Percentiles rank a stretch among this genome's conserved stretches.
Conservation (phyloP, 2,888 invertebrate genomes). For the Papilio protenor region DNA sequence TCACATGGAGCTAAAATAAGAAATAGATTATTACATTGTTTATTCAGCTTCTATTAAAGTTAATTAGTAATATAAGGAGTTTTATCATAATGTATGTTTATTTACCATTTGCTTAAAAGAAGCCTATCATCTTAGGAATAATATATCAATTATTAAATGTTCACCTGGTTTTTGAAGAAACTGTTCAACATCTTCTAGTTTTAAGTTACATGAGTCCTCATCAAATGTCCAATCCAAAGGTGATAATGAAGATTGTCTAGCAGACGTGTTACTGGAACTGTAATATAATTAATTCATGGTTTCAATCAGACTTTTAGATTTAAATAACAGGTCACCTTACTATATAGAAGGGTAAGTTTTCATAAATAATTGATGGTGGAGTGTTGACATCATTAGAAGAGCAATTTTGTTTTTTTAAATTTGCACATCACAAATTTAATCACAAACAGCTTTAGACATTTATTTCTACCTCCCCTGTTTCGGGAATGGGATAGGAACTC, state of each 20-base stretch:
- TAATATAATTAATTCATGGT: not conserved
- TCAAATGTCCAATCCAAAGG: constrained; percentile 72
- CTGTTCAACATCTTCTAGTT: constrained; percentile 75
- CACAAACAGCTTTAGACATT: no score
- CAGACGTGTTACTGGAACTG: constrained; percentile 61
- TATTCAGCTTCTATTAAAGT: not conserved
- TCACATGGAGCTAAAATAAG: constrained; percentile 52
- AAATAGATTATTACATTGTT: not conserved
- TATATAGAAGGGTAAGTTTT: not conserved
- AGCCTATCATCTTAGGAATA: no score
- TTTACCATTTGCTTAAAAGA: no score
- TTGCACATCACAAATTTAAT: not conserved
- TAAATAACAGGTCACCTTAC: not conserved
- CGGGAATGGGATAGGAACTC: no score
- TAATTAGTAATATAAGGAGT: no score
- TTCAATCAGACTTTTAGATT: not conserved
- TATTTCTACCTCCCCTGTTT: no score
- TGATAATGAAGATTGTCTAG: constrained; percentile 69
- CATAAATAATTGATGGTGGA: no score
- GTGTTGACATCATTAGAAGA: no score
- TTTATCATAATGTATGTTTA: no score
- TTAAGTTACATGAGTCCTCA: constrained; percentile 68
- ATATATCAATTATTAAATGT: constrained; percentile 7
- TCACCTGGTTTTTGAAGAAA: constrained; percentile 75
- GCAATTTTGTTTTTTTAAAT: not conserved